These are phyloP conservation scores for Cinara cedri DNA, from an alignment of 2,888 invertebrate genomes.

Conservation along the genomic window DNA sequence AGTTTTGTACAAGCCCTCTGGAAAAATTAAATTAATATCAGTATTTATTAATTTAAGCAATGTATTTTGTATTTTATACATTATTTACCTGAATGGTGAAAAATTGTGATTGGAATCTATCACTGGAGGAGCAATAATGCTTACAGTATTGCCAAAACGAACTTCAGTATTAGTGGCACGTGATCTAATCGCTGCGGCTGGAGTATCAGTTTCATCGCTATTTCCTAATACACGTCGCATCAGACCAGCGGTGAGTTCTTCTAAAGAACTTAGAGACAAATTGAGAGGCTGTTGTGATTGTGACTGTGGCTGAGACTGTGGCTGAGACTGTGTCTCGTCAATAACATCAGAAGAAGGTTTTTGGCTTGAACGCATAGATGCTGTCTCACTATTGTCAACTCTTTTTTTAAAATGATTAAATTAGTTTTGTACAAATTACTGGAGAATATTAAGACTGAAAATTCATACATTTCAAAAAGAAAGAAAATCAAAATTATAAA, in stretches of 20 bases:
- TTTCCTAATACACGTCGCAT: constrained; percentile 56
- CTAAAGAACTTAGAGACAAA: constrained; percentile 64
- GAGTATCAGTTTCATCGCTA: constrained; percentile 60
- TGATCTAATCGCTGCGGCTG: constrained; percentile 12
- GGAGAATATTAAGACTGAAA: neutral
- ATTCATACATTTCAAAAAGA: neutral
- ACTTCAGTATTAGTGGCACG: constrained; percentile 32
- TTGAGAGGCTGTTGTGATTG: constrained; percentile 59
- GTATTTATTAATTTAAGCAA: neutral
- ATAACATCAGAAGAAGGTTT: constrained; percentile 30
- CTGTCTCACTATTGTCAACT: constrained; percentile 56
- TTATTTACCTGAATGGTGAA: constrained; percentile 40
- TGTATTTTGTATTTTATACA: too few relatives aligned
- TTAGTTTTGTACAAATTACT: neutral
- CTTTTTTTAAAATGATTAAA: neutral
- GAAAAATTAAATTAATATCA: neutral
- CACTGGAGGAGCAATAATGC: constrained; percentile 43
- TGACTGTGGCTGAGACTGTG: too few relatives aligned
- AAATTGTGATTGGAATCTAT: constrained; percentile 39
- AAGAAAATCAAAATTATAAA: neutral
- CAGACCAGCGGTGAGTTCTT: constrained; percentile 64
- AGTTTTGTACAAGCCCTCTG: constrained; percentile 52
- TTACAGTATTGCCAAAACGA: constrained; percentile 51
- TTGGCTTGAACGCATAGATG: constrained; percentile 54
- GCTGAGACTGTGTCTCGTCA: constrained; percentile 42